Percentiles rank a stretch among this genome's conserved stretches.
phyloP scores from a whole-genome alignment of 2,113 vertebrate species.

The Ciconia stormi region DNA sequence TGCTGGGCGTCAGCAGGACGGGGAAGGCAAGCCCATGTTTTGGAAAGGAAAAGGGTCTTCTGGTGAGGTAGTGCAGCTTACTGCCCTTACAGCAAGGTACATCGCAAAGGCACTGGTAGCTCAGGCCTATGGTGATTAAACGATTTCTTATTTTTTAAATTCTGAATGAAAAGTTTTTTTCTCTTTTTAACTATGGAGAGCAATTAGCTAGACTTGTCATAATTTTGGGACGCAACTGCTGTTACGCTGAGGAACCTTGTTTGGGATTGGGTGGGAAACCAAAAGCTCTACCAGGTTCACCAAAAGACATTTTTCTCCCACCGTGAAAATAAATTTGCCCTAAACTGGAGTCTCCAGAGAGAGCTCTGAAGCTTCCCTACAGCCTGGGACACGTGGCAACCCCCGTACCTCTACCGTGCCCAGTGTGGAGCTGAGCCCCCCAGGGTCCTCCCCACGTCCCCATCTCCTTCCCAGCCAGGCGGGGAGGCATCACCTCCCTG shows the following conservation, averaged over 20 bases:
- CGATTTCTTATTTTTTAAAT: not conserved
- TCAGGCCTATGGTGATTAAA: not conserved
- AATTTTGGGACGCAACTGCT: not conserved
- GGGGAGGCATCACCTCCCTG: too few relatives aligned
- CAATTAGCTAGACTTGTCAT: not conserved
- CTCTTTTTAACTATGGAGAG: not conserved
- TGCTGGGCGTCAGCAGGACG: fast-evolving
- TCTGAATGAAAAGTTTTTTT: not conserved
- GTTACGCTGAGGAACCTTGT: not conserved
- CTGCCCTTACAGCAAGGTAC: not conserved
- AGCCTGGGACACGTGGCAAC: not conserved
- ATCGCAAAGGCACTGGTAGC: not conserved
- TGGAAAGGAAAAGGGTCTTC: not conserved
- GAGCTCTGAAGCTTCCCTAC: not conserved
- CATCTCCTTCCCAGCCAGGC: not conserved
- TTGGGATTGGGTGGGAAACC: not conserved
- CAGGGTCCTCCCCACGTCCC: not conserved
- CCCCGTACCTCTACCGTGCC: fast-evolving
- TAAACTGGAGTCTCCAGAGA: not conserved
- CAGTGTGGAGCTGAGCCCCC: fast-evolving
- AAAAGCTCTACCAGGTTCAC: not conserved
- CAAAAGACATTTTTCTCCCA: not conserved
- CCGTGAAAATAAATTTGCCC: not conserved
- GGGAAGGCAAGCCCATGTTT: not conserved
- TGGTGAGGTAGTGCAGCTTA: not conserved